Percentiles rank a stretch among this genome's conserved stretches.
Conservation (phyloP, 1,140 invertebrate species). For the Drosophila orosa region DNA sequence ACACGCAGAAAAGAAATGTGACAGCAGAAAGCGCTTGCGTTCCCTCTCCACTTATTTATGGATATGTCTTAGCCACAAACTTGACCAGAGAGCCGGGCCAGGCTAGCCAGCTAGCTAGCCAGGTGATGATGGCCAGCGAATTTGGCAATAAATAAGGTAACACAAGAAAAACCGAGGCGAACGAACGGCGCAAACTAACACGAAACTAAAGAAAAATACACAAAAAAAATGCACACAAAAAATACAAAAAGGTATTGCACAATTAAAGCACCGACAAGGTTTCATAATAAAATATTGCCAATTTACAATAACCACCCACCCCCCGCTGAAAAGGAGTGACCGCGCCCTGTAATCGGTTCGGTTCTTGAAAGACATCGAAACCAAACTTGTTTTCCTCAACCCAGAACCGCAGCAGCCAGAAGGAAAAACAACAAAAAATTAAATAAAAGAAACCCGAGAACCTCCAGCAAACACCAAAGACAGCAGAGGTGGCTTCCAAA, state of each 20-base stretch:
- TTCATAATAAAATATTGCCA: slow-evolving; percentile 77
- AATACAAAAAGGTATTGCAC: slow-evolving; percentile 54
- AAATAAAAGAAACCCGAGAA: slow-evolving; percentile 34
- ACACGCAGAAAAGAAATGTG: slow-evolving; percentile 63
- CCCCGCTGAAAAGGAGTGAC: slow-evolving; percentile 2
- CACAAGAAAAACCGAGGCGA: slow-evolving; percentile 13
- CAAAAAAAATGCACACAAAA: not conserved
- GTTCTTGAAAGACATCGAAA: slow-evolving; percentile 40
- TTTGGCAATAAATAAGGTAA: slow-evolving; percentile 54
- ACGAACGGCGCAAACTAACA: slow-evolving; percentile 16
- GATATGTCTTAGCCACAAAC: slow-evolving; percentile 41
- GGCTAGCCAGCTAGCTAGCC: slow-evolving; percentile 3
- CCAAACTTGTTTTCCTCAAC: slow-evolving; percentile 49
- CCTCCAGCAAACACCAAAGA: slow-evolving; percentile 8
- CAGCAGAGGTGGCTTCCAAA: slow-evolving; percentile 7
- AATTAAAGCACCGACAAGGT: slow-evolving; percentile 60
- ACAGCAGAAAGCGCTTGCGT: slow-evolving; percentile 64
- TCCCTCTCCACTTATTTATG: slow-evolving; percentile 19
- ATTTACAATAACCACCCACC: slow-evolving; percentile 54
- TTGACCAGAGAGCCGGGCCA: slow-evolving; percentile 34
- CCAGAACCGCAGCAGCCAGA: slow-evolving; percentile 41
- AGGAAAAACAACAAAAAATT: slow-evolving; percentile 7
- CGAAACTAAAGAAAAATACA: not conserved
- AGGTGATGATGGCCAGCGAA: slow-evolving; percentile 19
- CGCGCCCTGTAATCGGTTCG: slow-evolving; percentile 43